Conservation (phyloP, 2,113 vertebrate species). For the Xyrauchen texanus region DNA sequence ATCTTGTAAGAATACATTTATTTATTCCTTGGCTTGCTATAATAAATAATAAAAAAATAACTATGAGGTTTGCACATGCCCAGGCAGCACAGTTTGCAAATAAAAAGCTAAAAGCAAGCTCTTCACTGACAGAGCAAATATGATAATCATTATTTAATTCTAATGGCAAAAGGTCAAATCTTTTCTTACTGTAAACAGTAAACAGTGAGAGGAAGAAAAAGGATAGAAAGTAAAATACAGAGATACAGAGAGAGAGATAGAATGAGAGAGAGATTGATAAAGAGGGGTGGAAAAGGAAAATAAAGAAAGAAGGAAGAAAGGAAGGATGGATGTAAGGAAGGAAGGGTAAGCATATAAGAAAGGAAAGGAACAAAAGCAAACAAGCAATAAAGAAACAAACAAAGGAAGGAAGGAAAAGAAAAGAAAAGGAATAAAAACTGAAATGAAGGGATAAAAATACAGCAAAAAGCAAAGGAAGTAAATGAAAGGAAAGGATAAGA, state of each 20-base stretch:
- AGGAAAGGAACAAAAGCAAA: not conserved
- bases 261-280: not conserved
- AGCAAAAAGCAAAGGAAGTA: too few relatives aligned
- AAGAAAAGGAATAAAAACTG: too few relatives aligned
- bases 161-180: conserved; percentile 31
- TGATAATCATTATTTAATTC: conserved; percentile 49
- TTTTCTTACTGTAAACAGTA: conserved; percentile 24
- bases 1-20: conserved; percentile 23
- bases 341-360: not conserved
- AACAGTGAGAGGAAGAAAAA: not conserved
- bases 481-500: too few relatives aligned
- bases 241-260: not conserved
- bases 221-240: conserved; percentile 4
- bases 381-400: not conserved
- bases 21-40: conserved; percentile 7
- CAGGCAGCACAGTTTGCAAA: not conserved
- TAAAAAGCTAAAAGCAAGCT: conserved; percentile 2
- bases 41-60: not conserved
- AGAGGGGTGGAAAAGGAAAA: not conserved
- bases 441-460: too few relatives aligned
- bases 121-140: conserved; percentile 21
- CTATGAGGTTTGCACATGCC: not conserved
- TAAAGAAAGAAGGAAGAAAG: not conserved
- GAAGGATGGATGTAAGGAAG: not conserved
- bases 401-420: not conserved